These are phyloP conservation scores for Zoanthus solanderi DNA, from an alignment of 92 coral and sea anemone species.

Conservation along the genomic window DNA sequence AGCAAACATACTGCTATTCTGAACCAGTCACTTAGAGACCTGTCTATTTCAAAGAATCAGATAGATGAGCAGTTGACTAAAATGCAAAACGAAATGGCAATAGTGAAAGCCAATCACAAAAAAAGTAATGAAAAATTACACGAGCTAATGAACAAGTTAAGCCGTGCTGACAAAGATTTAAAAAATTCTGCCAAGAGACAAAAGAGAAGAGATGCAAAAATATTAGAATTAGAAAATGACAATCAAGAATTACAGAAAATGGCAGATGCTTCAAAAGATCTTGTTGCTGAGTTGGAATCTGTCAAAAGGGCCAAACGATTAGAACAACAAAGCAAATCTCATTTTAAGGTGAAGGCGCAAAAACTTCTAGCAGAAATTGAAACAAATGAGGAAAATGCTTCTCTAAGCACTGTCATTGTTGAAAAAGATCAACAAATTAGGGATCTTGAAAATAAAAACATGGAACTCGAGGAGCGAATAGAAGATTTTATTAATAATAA, in stretches of 20 bases:
- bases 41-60: constrained; percentile 22
- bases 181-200: constrained; percentile 27
- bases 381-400: constrained; percentile 12
- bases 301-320: constrained; percentile 33
- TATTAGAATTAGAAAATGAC: constrained; percentile 24
- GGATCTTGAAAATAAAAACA: constrained; percentile 47
- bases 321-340: constrained; percentile 29
- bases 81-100: constrained; percentile 19
- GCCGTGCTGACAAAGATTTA: constrained; percentile 27
- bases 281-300: constrained; percentile 33
- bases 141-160: constrained; percentile 24
- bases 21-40: constrained; percentile 13
- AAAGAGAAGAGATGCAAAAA: constrained; percentile 15
- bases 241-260: constrained; percentile 15
- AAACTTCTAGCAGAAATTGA: background rate
- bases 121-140: constrained; percentile 5
- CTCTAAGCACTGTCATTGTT: constrained; percentile 17
- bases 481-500: constrained; percentile 32
- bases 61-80: constrained; percentile 7
- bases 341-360: constrained; percentile 29
- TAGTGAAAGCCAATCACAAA: constrained; percentile 12
- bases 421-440: constrained; percentile 39
- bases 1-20: constrained; percentile 8
- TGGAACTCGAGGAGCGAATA: constrained; percentile 34
- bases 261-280: constrained; percentile 21